Base-by-base conservation (phyloP, 1,140 invertebrate species). In the Maniola jurtina region DNA sequence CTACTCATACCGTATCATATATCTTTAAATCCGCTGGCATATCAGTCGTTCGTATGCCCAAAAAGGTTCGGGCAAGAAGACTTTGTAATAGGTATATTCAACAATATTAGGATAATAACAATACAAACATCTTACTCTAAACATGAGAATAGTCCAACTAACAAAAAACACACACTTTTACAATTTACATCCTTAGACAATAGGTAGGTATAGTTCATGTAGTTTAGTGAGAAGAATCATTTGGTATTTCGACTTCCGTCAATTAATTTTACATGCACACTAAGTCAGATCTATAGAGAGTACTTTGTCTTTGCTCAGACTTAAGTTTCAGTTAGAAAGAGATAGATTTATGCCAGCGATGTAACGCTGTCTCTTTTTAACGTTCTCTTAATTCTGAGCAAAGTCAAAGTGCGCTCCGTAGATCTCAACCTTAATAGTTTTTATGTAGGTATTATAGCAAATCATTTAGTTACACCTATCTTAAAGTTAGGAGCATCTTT, bases 41-140 rank as follows among this genome's bases (percentile, higher is more conserved):
- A 10, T 56, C 55, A 71, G 76, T 75, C 76, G 70, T 77, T 77
- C 71, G 57, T 69, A 73, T 77, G 76, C 73, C 48, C 76, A 77
- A 77, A 75, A 47, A 42, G 9, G 35, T 66, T 77, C 71, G 76
- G 73, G 73, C 76, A 77, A 68, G 76, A 77, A 77, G 76, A 75
- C 73, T 54, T 48, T 45, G 13, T 45, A 9, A 42, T 36, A 36
- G 36, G 36, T 36, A 45, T 45, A 45, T 45, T 45, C 13, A 61
- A 61, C 35, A 57, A 57, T 58, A 62, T 50, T 57, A 57, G 5
- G 15, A 62, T 52, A 54, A 48, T 45, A 14, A 61, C 33, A 15
- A 10, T 47, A 45, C 42, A 45, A 11, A 11, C 16, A 33, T 59
- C 15, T 52, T 52, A 52, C 14, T 10, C 34, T 65, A 57, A 13